Conservation (phyloP, 2,888 invertebrate genomes). For the Oxystoma pomonae region DNA sequence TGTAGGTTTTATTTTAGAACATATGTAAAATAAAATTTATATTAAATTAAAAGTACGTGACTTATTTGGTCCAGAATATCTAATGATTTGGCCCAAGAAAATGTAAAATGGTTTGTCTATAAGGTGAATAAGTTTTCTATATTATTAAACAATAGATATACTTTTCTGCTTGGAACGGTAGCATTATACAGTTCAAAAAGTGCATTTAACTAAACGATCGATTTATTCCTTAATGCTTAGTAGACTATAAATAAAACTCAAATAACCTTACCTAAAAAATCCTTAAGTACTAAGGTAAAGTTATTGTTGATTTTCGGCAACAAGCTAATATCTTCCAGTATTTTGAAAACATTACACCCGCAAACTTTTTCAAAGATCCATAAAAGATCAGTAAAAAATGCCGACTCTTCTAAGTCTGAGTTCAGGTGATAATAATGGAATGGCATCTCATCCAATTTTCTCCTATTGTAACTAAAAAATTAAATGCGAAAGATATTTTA, state of each 20-base stretch:
- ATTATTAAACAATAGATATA: no score
- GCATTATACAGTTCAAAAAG: no score
- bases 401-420: conserved; percentile 58
- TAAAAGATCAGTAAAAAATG: conserved; percentile 68
- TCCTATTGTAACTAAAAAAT: conserved; percentile 64
- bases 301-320: conserved; percentile 44
- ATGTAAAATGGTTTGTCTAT: no score
- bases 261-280: conserved; percentile 6
- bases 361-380: conserved; percentile 81
- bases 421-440: conserved; percentile 67
- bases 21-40: no score
- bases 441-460: conserved; percentile 80
- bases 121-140: no score
- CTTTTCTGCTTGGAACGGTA: no score
- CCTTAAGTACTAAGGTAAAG: conserved; percentile 58
- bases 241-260: not conserved
- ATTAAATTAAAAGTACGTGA: no score
- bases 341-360: conserved; percentile 69
- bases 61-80: no score
- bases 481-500: conserved; percentile 13
- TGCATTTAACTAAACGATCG: no score
- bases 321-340: conserved; percentile 71
- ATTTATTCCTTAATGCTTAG: no score
- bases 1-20: no score
- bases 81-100: no score